Percentiles rank a stretch among this genome's conserved stretches.
Evolutionary conservation across 2,113 vertebrate species (phyloP).

Genomic region (Carlito syrichta): DNA sequence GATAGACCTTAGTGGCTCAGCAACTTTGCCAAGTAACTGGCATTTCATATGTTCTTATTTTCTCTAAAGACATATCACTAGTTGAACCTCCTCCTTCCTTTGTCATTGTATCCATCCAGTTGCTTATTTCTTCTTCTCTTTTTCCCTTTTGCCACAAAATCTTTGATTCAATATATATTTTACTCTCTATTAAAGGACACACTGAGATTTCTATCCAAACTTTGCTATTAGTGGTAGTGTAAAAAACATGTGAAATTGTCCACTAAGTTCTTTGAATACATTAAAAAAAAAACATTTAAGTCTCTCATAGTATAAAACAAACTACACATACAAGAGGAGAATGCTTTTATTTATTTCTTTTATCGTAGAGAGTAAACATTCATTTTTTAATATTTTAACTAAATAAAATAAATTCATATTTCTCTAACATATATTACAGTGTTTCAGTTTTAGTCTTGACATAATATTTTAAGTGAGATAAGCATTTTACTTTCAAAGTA

Average conservation of each 20-base stretch:
- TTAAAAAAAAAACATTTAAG: background rate
- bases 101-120: background rate
- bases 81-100: background rate
- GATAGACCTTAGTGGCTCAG: background rate
- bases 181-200: background rate
- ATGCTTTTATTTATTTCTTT: background rate
- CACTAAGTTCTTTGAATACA: background rate
- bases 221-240: background rate
- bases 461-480: background rate
- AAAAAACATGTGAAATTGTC: background rate
- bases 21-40: background rate
- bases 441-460: background rate
- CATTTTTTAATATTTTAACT: background rate
- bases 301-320: background rate
- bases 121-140: accelerated
- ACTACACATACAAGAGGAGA: accelerated
- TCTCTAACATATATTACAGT: background rate
- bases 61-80: background rate
- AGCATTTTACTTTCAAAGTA: constrained; percentile 10
- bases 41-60: background rate
- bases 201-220: background rate
- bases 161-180: background rate
- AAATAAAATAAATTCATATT: background rate
- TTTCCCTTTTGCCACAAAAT: background rate
- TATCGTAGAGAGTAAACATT: background rate